Conservation (phyloP, 2,888 invertebrate genomes). For the Cephus rjabovi region DNA sequence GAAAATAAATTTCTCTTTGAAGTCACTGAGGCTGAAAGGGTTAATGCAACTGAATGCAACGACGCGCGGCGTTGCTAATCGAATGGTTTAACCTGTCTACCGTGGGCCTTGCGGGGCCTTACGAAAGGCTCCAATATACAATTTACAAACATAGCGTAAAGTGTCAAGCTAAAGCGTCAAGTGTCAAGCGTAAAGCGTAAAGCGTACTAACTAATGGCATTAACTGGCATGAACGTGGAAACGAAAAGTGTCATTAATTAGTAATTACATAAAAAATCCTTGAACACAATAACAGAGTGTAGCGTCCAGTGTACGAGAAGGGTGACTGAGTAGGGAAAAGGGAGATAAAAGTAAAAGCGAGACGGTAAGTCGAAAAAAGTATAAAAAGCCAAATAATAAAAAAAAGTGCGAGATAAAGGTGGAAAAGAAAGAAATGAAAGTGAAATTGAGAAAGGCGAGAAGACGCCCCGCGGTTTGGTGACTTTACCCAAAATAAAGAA, state of each 20-base stretch:
- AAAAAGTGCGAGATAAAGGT: not conserved
- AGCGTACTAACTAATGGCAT: not conserved
- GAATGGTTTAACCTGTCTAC: not conserved
- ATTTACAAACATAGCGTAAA: not conserved
- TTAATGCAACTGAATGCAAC: not conserved
- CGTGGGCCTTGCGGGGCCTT: not conserved
- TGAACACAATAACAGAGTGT: not conserved
- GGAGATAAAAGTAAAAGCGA: constrained; percentile 6
- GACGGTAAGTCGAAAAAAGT: not conserved
- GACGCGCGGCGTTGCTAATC: not conserved
- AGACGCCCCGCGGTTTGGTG: not conserved
- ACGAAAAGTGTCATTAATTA: not conserved
- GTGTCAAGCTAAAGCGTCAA: too few relatives aligned
- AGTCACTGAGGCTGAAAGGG: not conserved
- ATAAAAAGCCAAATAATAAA: not conserved
- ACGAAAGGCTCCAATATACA: not conserved
- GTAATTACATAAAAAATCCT: not conserved
- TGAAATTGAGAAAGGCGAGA: not conserved
- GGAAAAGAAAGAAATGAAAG: constrained; percentile 1
- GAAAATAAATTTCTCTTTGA: not conserved
- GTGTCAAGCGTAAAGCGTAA: too few relatives aligned
- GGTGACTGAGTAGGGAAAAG: constrained; percentile 8
- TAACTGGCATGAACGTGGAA: not conserved
- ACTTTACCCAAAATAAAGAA: constrained; percentile 7
- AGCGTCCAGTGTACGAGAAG: constrained; percentile 12